Conservation (phyloP, 2,797 vertebrate species). For the Phataginus tetradactyla region DNA sequence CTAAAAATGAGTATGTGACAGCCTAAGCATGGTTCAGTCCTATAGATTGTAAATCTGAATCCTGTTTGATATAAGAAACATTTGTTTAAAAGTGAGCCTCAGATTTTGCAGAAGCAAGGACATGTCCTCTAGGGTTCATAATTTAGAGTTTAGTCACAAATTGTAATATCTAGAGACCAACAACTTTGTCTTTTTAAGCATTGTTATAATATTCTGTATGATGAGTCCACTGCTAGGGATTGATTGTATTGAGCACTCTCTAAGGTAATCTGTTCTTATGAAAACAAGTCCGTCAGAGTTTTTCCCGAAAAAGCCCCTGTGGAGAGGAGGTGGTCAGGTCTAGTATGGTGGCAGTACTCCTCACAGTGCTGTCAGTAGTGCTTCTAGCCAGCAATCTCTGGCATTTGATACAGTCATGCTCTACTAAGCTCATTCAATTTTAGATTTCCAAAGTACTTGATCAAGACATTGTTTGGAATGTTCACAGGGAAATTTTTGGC, state of each 20-base stretch:
- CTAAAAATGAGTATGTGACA: neutral
- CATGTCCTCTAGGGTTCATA: no score
- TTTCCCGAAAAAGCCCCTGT: fast-evolving
- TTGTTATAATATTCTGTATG: fast-evolving
- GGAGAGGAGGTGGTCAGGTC: neutral
- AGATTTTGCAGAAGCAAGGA: neutral
- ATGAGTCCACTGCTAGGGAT: neutral
- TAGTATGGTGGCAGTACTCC: fast-evolving
- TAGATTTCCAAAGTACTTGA: neutral
- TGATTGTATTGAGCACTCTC: fast-evolving
- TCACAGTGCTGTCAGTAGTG: fast-evolving
- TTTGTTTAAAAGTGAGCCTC: neutral
- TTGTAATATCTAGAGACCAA: no score
- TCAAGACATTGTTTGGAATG: neutral
- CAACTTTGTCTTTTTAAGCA: no score
- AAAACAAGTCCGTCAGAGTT: fast-evolving
- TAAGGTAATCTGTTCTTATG: neutral
- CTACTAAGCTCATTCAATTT: neutral
- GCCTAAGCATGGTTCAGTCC: neutral
- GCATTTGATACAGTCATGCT: fast-evolving
- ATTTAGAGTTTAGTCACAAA: neutral
- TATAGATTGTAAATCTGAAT: neutral
- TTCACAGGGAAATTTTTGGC: conserved; percentile 96
- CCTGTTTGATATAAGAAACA: neutral
- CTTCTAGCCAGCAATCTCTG: no score